Base-by-base conservation (phyloP, 2,113 vertebrate species). In the Delphinapterus leucas region DNA sequence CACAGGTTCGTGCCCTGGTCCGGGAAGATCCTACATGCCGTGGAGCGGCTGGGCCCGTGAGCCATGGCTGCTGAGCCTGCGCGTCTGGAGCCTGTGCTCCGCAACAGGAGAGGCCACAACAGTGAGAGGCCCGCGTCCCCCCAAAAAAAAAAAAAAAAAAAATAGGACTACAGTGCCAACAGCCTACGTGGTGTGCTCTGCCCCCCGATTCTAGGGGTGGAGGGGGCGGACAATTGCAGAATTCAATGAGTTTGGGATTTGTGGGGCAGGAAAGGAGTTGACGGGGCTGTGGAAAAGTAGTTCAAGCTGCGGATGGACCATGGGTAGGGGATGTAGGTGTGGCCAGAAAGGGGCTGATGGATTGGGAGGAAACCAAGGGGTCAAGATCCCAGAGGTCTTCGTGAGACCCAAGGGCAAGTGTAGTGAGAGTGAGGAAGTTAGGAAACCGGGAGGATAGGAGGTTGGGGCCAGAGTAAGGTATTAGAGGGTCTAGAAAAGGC, bases 341-440 rank as follows among this genome's bases (percentile, higher is more conserved):
- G 47, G 38, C 25, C n/a, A 79, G 83, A 97, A 86, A 96, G 12
- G 53, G 61, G 13, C 68, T 49, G 20, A 70, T 36, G 25, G 53
- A 86, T 21, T 49, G 5, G 49, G 60, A 74, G 6, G 23, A 90
- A 80, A 90, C 31, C 88, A 92, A 68, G 33, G 68, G 33, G 12
- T 92, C n/a, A 90, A 68, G 88, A 80, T 61, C 65, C 38, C 92
- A 93, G 77, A 93, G 65, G 31, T 90, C 70, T 94, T 41, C 14
- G 0, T 14, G 28, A 95, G 67, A 80, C 58, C 26, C 25, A 94
- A 88, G 36, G 88, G 73, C 85, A 95, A 81, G 11, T 71, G 7
- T 28, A 82, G 13, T 49, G 13, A 53, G 41, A 95, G 31, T 41
- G 9, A 86, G 41, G 17, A 86, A 79, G 47, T 95, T 61, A 93